Base-by-base conservation (phyloP, 2,113 vertebrate species). In the Ascaphus truei region DNA sequence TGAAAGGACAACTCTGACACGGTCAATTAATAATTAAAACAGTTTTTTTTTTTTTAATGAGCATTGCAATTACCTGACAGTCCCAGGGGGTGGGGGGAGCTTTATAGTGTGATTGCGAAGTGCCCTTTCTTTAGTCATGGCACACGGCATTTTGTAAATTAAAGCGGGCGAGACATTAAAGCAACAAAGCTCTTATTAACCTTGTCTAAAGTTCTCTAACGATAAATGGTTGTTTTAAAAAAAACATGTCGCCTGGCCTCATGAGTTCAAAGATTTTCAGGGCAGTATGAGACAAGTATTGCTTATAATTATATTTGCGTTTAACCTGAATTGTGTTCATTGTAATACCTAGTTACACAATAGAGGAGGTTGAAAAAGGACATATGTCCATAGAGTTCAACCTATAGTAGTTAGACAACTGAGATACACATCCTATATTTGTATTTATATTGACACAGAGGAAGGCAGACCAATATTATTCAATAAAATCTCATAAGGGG, bases 21-120 rank as follows among this genome's bases (percentile, higher is more conserved):
- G 86, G 88, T 89, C 84, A 94, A 94, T 94, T 93, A 95, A 93
- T 91, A 90, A 96, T 95, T 93, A 90, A 93, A 93, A 88, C 90
- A 83, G 85, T 83, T 84, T 88, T 96, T 94, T 95, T 84, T 83
- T 84, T 88, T 96, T 94, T 95, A 96, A 95, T 93, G 92, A 94
- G 89, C 89, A 89, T 73, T 92, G 92, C 92, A 94, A 93, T 94
- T 93, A 94, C 90, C 84, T 87, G 87, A 86, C 79, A 87, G 87
- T 92, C 92, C 88, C 90, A 80, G 77, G 89, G 90, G 91, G 90
- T 76, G 89, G 90, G 91, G 90, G 83, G 75, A 83, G 78, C 89
- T 93, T 93, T 92, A 89, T 87, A 85, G 86, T 84, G 84, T 86
- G 88, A 82, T 80, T 84, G 80, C 83, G 75, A 81, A 39, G 80